Conservation (phyloP, 2,797 vertebrate species). For the Halcyon badia region DNA sequence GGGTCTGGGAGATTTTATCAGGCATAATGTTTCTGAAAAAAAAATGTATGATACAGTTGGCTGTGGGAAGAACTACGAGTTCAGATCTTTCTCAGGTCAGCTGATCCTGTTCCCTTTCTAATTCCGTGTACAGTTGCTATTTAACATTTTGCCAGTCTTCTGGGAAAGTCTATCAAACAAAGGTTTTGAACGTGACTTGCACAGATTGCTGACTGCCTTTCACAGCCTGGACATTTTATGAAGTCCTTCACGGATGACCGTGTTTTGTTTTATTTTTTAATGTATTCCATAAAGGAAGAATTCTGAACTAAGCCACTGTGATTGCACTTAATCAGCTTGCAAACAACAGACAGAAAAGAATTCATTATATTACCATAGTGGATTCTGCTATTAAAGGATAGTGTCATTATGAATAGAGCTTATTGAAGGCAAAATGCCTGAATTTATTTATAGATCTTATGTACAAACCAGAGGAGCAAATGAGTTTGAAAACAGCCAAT, state of each 20-base stretch:
- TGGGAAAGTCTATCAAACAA: constrained; percentile 79
- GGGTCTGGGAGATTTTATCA: constrained; percentile 73
- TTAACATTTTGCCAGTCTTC: constrained; percentile 76
- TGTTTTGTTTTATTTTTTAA: constrained; percentile 73
- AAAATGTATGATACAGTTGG: constrained; percentile 61
- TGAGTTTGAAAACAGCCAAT: background rate
- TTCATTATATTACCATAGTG: constrained; percentile 45
- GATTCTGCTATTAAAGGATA: constrained; percentile 47
- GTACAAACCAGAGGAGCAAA: constrained; percentile 22
- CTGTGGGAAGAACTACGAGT: constrained; percentile 79
- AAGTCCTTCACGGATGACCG: constrained; percentile 56
- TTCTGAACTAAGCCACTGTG: constrained; percentile 61
- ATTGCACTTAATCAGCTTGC: constrained; percentile 60
- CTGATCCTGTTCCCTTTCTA: constrained; percentile 74
- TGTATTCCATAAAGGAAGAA: constrained; percentile 60
- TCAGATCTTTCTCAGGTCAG: constrained; percentile 70
- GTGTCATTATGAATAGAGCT: constrained; percentile 46
- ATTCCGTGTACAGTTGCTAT: constrained; percentile 76
- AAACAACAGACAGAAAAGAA: constrained; percentile 56
- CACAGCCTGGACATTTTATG: constrained; percentile 64
- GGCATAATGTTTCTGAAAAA: constrained; percentile 71
- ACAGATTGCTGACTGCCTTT: constrained; percentile 62
- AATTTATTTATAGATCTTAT: constrained; percentile 44
- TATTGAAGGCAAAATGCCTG: constrained; percentile 53
- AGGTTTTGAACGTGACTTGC: constrained; percentile 77